Conservation (phyloP, 2,797 vertebrate species). For the Ataeniobius toweri region DNA sequence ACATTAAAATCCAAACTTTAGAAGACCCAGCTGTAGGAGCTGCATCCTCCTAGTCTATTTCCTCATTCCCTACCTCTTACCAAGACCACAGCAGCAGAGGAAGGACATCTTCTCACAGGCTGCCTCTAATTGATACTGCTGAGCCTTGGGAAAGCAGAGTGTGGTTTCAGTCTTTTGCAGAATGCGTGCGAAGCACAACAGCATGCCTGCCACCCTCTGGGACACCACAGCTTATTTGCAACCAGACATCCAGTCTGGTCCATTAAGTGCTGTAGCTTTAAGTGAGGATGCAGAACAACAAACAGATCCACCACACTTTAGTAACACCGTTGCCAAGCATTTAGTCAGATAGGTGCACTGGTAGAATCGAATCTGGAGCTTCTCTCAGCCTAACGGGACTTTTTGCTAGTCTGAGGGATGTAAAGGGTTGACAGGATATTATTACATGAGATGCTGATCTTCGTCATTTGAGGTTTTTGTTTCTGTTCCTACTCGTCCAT, state of each 20-base stretch:
- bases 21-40: conserved; percentile 23
- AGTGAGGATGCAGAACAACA: conserved; percentile 23
- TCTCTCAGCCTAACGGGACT: conserved; percentile 52
- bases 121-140: conserved; percentile 70
- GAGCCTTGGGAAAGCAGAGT: conserved; percentile 48
- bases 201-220: conserved; percentile 65
- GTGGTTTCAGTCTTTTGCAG: conserved; percentile 54
- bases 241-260: conserved; percentile 56
- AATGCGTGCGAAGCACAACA: conserved; percentile 63
- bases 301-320: conserved; percentile 29
- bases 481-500: conserved; percentile 15
- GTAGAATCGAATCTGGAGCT: conserved; percentile 60
- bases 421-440: conserved; percentile 55
- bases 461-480: conserved; percentile 20
- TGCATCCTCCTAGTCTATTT: conserved; percentile 23
- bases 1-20: conserved; percentile 28
- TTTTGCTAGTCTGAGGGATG: conserved; percentile 51
- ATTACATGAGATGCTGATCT: conserved; percentile 40
- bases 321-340: conserved; percentile 48
- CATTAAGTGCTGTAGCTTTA: conserved; percentile 55
- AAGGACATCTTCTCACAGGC: conserved; percentile 68
- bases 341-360: conserved; percentile 50
- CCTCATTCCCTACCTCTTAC: conserved; percentile 60
- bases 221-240: conserved; percentile 73
- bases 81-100: conserved; percentile 52